Conservation (phyloP, 2,797 vertebrate genomes). For the Lutra lutra region DNA sequence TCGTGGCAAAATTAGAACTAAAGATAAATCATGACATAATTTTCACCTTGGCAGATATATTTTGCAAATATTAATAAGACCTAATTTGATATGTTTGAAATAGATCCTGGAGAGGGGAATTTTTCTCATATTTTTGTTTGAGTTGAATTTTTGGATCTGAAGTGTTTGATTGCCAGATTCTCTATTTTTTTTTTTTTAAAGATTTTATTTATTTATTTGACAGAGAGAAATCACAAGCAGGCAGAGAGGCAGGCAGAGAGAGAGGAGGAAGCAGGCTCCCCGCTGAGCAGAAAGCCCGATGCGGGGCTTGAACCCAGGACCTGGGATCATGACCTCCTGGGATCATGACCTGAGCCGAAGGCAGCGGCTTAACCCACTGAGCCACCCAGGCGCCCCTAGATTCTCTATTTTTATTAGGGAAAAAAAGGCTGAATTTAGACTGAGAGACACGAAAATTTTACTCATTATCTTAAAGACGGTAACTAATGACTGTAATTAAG, state of each 20-base stretch:
- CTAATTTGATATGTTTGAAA: conserved; percentile 26
- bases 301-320: too few species aligned
- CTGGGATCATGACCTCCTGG: too few species aligned
- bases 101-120: not conserved
- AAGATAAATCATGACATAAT: conserved; percentile 42
- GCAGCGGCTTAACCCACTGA: too few species aligned
- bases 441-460: not conserved
- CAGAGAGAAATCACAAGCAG: too few species aligned
- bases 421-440: not conserved
- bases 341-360: too few species aligned
- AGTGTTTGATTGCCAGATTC: not conserved
- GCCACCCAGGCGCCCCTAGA: too few species aligned
- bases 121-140: conserved; percentile 19
- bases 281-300: too few species aligned
- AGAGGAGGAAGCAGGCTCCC: too few species aligned
- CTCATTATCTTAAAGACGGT: not conserved
- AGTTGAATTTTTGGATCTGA: not conserved
- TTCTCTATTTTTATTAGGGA: not conserved
- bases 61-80: conserved; percentile 39
- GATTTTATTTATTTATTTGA: too few species aligned
- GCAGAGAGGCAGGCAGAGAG: too few species aligned
- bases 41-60: conserved; percentile 4
- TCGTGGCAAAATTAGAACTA: conserved; percentile 33
- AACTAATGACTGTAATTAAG: not conserved
- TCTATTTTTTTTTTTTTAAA: too few species aligned